Conservation (phyloP, 2,113 vertebrate genomes). For the cat (Felis catus) region F.catus_Fca126_mat1.0 CM031428.1:30732501-30733000, state of each 20-base stretch:
- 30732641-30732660: neutral
- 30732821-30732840: neutral
- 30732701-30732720: neutral
- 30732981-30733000: neutral
- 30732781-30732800: neutral
- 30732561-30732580: neutral
- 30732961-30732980: neutral
- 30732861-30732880: neutral
- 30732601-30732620: neutral
- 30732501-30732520: slow-evolving; percentile 30
- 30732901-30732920: neutral
- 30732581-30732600: neutral
- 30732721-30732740: neutral
- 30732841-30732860: neutral
- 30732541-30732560: slow-evolving; percentile 40
- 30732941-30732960: neutral
- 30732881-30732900: neutral
- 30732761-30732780: neutral
- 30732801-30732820: neutral
- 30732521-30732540: slow-evolving; percentile 55
- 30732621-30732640: neutral
- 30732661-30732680: neutral
- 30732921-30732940: neutral
- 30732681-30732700: neutral
- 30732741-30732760: neutral